Evolutionary conservation across 2,888 invertebrate species (phyloP), one percentile per base, ranked within the genome.

Genomic region (Protula sp.): DNA sequence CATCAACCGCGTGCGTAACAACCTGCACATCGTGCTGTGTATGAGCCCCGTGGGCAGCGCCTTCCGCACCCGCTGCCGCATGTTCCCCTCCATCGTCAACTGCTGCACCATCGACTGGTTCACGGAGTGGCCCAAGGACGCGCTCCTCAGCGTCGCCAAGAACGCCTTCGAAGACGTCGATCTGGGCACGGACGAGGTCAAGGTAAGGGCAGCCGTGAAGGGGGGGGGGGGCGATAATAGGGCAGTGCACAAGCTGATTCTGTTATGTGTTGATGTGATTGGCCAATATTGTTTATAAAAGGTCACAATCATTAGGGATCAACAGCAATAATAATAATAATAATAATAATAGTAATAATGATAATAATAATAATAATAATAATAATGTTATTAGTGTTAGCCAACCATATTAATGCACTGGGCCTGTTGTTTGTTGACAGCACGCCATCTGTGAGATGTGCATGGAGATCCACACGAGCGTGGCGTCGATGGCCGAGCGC

Each of bases 11-110:
- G 91, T 93, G 29, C 84, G 92, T 47, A 87, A 87, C 60, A 90
- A 91, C 79, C 84, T 94, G 2, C 93, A 94, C 76, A 85, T 93
- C 38, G 90, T 91, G 57, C 85, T 93, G 55, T 92, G 92, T 65
- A 92, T 93, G 92, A 91, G 91, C 76, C 92, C 93, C 0, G 90
- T 92, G 1, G 92, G 92, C 0, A 91, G 90, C 76, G 87, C 90
- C 0, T 93, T 93, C 80, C 86, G 90, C 86, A 87, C 79, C 1
- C 73, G 82, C 2, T 82, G 82, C 67, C 76, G 82, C 53, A 80
- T 81, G 82, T 82, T 81, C 70, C 81, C 81, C 2, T 80, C 81
- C 0, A 71, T 82, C 2, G 79, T 80, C n/a, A 81, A 82, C 73
- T 81, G 81, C 66, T 79, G 81, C 67, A 80, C 79, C 3, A 78